Evolutionary conservation across 2,797 vertebrate genomes (phyloP).

Genomic region (Diglossa cyanea): DNA sequence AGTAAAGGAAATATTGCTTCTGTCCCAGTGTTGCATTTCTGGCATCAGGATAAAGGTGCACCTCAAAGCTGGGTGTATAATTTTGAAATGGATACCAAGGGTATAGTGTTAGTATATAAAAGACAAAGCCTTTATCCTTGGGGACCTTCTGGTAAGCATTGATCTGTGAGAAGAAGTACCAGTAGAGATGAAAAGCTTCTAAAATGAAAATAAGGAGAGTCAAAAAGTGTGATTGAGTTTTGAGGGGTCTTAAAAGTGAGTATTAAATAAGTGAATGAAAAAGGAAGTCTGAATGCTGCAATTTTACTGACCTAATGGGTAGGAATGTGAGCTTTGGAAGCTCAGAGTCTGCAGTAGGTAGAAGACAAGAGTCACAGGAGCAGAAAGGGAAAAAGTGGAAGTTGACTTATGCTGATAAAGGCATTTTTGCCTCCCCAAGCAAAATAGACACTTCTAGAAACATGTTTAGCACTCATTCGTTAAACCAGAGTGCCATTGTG

Average conservation of each 20-base stretch:
- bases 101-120: background rate
- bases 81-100: background rate
- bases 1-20: background rate
- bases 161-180: background rate
- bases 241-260: background rate
- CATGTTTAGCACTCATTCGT: background rate
- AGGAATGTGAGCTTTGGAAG: background rate
- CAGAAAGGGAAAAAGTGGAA: background rate
- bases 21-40: background rate
- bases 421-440: background rate
- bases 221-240: background rate
- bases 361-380: background rate
- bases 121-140: background rate
- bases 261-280: background rate
- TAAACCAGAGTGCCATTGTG: background rate
- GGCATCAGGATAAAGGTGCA: background rate
- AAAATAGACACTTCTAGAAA: background rate
- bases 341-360: background rate
- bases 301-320: background rate
- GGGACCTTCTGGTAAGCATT: background rate
- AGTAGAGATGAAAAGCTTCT: background rate
- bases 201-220: background rate
- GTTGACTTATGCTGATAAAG: background rate
- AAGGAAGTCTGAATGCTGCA: background rate
- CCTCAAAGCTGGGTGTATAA: background rate